phyloP scores from a whole-genome alignment of 1,140 invertebrate species.

The Drosophila aff. region DNA sequence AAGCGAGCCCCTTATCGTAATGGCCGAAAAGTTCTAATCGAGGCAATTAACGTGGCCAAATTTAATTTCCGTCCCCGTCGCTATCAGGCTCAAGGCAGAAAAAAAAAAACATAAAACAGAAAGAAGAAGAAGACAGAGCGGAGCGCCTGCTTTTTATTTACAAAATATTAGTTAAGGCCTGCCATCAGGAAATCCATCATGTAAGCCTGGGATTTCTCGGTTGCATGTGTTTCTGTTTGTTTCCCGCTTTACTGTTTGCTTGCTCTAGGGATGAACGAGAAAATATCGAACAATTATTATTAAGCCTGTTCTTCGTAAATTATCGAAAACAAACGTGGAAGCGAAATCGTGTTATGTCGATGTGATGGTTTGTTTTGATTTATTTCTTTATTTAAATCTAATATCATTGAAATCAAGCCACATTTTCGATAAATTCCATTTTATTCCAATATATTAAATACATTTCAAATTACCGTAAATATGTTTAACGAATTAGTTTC shows the following conservation, averaged over 20 bases:
- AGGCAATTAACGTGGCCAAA: constrained; percentile 80
- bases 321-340: background rate
- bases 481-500: background rate
- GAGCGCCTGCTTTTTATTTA: constrained; percentile 65
- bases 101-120: constrained; percentile 2
- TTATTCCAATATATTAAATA: background rate
- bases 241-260: constrained; percentile 52
- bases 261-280: constrained; percentile 4
- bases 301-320: background rate
- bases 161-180: constrained; percentile 72
- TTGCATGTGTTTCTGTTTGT: constrained; percentile 45
- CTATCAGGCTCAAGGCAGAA: constrained; percentile 52
- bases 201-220: constrained; percentile 62
- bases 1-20: constrained; percentile 71
- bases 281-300: background rate
- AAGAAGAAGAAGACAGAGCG: constrained; percentile 28
- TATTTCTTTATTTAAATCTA: too few relatives aligned
- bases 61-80: constrained; percentile 78
- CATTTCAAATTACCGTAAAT: background rate
- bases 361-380: background rate
- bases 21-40: constrained; percentile 81
- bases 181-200: constrained; percentile 77
- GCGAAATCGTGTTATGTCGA: rapidly evolving
- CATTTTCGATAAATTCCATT: background rate
- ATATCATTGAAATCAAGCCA: background rate